Conservation (phyloP, 2,113 vertebrate species). For the Arothron firmamentum region DNA sequence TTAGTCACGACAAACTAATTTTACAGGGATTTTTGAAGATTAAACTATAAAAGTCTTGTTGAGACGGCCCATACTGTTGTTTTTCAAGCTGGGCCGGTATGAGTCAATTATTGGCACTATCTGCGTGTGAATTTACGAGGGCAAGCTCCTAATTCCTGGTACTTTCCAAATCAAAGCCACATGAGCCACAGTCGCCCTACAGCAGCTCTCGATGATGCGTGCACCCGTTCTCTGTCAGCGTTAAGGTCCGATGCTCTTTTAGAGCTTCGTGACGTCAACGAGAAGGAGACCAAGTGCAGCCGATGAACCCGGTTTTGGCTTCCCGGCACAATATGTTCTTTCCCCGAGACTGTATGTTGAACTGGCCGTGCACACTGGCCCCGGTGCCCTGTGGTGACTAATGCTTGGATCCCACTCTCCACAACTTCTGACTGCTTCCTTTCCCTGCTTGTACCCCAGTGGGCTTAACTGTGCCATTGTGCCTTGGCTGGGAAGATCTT, state of each 20-base stretch:
- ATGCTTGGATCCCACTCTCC: slow-evolving; percentile 2
- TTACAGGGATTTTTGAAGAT: too few species aligned
- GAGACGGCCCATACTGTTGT: slow-evolving; percentile 2
- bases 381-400: slow-evolving; percentile 1
- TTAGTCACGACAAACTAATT: not conserved
- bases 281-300: too few species aligned
- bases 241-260: not conserved
- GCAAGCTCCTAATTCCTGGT: slow-evolving; percentile 3
- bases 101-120: slow-evolving; percentile 26
- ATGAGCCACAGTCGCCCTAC: not conserved
- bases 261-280: too few species aligned
- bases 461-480: not conserved
- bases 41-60: not conserved
- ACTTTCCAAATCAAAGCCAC: slow-evolving; percentile 38
- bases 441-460: not conserved
- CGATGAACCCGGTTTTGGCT: not conserved
- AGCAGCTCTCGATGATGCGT: too few species aligned
- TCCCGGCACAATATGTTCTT: not conserved
- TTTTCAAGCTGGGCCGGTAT: slow-evolving; percentile 10
- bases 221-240: not conserved
- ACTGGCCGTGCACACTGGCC: not conserved
- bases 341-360: slow-evolving; percentile 3
- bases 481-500: not conserved
- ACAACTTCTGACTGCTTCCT: not conserved
- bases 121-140: slow-evolving; percentile 14